phyloP scores from a whole-genome alignment of 2,888 invertebrate species.

The Dolomedes plantarius region DNA sequence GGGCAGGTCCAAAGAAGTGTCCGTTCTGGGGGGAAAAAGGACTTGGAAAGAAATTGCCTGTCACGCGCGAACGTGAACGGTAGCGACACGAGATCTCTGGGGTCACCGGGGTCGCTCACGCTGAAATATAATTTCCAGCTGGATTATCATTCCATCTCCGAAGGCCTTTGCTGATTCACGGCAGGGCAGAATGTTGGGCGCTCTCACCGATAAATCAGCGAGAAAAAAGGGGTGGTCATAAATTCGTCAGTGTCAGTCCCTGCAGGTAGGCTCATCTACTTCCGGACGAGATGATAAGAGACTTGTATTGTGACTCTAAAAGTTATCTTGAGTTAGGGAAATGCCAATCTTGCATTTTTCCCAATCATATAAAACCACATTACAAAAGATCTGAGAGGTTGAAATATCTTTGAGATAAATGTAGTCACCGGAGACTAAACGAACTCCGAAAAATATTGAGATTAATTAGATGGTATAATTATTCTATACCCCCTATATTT shows the following conservation, averaged over 20 bases:
- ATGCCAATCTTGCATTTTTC: too few relatives aligned
- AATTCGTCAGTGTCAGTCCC: background rate
- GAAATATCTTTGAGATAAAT: too few relatives aligned
- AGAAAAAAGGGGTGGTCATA: background rate
- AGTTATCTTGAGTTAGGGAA: too few relatives aligned
- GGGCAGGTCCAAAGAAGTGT: background rate
- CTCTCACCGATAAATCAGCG: too few relatives aligned
- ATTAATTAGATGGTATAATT: too few relatives aligned
- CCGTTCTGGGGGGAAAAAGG: background rate
- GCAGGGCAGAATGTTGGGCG: background rate
- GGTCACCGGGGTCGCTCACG: background rate
- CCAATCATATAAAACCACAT: too few relatives aligned
- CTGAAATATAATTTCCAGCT: background rate
- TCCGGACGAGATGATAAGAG: background rate
- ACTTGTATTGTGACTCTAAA: too few relatives aligned
- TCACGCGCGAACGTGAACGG: slow-evolving; percentile 8
- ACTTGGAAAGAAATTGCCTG: background rate
- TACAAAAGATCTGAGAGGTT: too few relatives aligned
- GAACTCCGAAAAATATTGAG: too few relatives aligned
- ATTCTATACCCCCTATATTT: too few relatives aligned
- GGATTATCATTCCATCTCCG: background rate
- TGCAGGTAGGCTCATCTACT: background rate
- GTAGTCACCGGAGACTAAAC: too few relatives aligned
- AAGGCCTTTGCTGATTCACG: background rate
- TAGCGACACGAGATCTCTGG: background rate